Conservation (phyloP, 2,113 vertebrate genomes). For the Cavia porcellus region DNA sequence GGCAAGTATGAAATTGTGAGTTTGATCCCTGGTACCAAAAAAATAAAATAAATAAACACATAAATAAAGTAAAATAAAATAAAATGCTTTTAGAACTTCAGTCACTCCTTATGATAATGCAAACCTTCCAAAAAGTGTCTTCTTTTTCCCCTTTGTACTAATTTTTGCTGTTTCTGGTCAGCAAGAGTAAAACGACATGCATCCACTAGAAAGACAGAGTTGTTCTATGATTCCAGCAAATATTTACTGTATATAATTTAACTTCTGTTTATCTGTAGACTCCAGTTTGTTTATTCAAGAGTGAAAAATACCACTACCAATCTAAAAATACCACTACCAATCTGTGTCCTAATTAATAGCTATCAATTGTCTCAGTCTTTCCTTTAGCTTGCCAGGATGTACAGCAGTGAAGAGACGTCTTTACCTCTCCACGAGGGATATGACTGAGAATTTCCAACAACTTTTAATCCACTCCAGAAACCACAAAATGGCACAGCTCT, state of each 20-base stretch:
- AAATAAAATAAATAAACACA: no score
- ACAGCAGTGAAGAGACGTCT: not conserved
- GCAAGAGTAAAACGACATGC: conserved; percentile 35
- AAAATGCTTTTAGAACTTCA: not conserved
- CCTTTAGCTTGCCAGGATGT: not conserved
- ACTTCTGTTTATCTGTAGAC: conserved; percentile 47
- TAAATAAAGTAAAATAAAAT: no score
- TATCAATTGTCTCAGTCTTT: not conserved
- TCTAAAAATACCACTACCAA: no score
- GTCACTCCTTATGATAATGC: not conserved
- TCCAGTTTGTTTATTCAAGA: not conserved
- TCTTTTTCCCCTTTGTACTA: not conserved
- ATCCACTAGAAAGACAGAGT: not conserved
- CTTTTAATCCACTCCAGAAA: conserved; percentile 37
- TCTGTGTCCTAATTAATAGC: not conserved
- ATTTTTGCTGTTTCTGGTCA: conserved; percentile 49
- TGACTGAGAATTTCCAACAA: conserved; percentile 17
- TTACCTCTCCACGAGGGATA: not conserved
- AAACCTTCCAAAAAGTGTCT: conserved; percentile 45
- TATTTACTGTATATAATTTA: conserved; percentile 55
- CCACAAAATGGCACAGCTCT: not conserved
- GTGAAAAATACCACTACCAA: not conserved
- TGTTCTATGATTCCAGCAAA: not conserved
- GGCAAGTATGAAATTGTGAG: no score
- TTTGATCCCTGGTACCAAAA: no score